These are phyloP conservation scores for Coturnix japonica DNA, from an alignment of 2,113 vertebrate genomes.

Conservation along the genomic window DNA sequence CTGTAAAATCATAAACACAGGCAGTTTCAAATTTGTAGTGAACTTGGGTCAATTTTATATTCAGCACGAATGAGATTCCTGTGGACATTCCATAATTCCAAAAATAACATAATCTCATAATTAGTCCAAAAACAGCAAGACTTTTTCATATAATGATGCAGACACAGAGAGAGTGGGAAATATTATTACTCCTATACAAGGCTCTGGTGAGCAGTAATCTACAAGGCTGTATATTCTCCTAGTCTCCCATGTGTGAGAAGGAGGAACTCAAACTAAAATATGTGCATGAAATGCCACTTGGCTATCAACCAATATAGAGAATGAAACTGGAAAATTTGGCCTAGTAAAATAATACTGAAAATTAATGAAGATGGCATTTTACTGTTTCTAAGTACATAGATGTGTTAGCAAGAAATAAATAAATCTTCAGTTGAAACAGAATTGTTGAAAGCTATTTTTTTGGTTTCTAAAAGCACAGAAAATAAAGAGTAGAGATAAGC, in stretches of 20 bases:
- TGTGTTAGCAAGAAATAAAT: background rate
- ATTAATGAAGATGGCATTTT: background rate
- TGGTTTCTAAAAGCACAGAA: background rate
- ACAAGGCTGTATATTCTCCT: background rate
- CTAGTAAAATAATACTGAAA: background rate
- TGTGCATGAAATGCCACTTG: background rate
- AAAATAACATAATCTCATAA: background rate
- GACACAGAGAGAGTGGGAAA: background rate
- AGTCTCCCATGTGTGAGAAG: background rate
- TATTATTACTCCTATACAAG: background rate
- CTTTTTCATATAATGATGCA: background rate
- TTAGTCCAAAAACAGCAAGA: background rate
- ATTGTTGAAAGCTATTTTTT: background rate
- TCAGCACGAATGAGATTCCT: background rate
- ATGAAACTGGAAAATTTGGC: background rate
- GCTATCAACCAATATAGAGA: background rate
- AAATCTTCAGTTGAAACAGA: background rate
- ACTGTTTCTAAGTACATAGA: background rate
- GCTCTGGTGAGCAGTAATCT: background rate
- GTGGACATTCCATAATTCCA: background rate
- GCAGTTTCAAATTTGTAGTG: background rate
- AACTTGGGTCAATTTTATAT: slow-evolving; percentile 3
- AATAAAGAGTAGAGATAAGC: background rate
- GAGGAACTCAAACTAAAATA: background rate
- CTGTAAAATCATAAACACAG: background rate